Evolutionary conservation across 2,888 invertebrate genomes (phyloP).

Genomic region (Stictocephala bisonia): DNA sequence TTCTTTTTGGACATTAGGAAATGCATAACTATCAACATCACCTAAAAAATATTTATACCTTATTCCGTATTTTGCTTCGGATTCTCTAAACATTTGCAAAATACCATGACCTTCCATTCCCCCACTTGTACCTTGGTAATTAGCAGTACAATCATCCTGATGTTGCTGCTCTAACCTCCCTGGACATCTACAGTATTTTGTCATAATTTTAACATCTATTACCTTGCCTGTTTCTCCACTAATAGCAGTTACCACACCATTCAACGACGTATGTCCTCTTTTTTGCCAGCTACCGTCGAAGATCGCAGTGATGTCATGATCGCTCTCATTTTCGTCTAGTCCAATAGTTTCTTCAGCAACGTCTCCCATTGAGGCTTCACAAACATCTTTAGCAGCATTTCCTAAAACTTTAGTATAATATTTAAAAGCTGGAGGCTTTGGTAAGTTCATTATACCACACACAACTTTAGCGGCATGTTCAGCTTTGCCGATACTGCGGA

Average conservation of each 20-base stretch:
- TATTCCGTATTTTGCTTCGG: not conserved
- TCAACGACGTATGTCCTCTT: not conserved
- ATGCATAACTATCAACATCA: conserved; percentile 39
- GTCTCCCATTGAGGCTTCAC: no score
- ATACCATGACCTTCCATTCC: not conserved
- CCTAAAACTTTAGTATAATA: conserved; percentile 22
- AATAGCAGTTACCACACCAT: not conserved
- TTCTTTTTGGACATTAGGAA: conserved; percentile 14
- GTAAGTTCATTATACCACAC: conserved; percentile 45
- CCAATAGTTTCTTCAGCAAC: no score
- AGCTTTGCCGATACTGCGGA: conserved; percentile 24
- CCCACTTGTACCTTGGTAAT: not conserved
- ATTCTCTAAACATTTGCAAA: not conserved
- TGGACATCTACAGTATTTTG: not conserved
- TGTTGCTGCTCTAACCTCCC: no score
- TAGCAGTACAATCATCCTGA: not conserved
- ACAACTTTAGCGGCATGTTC: conserved; percentile 32
- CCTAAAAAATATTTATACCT: conserved; percentile 19
- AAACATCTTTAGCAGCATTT: no score
- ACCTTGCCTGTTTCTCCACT: not conserved
- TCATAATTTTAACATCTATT: not conserved
- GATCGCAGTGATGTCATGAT: not conserved
- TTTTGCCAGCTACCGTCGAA: not conserved
- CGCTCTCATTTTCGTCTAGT: not conserved
- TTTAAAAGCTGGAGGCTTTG: conserved; percentile 25